phyloP scores from a whole-genome alignment of 2,888 invertebrate genomes.

The Xestobium rufovillosum region DNA sequence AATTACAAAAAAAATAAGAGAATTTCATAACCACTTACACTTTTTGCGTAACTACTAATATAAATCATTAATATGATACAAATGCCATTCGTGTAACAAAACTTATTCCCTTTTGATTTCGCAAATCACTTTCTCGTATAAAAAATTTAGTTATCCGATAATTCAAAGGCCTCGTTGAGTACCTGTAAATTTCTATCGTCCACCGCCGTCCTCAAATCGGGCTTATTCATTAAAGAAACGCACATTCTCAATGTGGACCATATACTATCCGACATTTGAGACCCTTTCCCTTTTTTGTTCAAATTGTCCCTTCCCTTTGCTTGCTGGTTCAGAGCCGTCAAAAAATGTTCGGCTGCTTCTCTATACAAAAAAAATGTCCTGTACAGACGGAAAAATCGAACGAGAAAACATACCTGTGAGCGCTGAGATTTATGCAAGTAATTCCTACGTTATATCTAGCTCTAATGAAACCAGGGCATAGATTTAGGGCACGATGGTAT shows the following conservation, averaged over 20 bases:
- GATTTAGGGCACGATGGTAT: conserved; percentile 81
- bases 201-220: conserved; percentile 54
- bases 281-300: conserved; percentile 40
- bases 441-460: conserved; percentile 97
- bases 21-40: no score
- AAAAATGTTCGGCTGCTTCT: conserved; percentile 92
- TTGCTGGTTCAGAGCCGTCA: conserved; percentile 90
- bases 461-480: conserved; percentile 93
- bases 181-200: conserved; percentile 54
- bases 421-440: conserved; percentile 92
- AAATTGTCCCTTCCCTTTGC: conserved; percentile 57
- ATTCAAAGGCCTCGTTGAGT: conserved; percentile 55
- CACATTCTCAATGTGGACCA: conserved; percentile 92
- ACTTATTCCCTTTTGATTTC: no score
- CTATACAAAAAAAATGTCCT: conserved; percentile 43
- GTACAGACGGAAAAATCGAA: no score
- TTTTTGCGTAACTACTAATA: no score
- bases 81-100: no score
- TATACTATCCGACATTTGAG: conserved; percentile 81
- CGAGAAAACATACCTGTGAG: conserved; percentile 50
- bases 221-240: conserved; percentile 68
- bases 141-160: conserved; percentile 44
- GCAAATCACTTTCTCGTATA: no score
- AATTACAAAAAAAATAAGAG: no score
- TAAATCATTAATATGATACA: no score